Conservation (phyloP, 2,888 invertebrate genomes). For the Chloroclystis v-ata region DNA sequence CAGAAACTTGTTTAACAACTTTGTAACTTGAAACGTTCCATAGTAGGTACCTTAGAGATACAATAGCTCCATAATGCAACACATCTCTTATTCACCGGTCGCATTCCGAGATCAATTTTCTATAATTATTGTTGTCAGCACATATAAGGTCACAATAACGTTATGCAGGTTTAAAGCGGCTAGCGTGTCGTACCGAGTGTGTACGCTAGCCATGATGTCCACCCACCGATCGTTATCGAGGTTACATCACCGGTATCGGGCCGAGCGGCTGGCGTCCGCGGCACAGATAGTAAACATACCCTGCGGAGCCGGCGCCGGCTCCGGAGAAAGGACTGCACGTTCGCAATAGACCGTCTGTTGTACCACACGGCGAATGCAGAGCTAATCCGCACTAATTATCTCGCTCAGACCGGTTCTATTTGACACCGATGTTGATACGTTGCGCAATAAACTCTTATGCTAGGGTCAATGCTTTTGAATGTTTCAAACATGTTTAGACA, state of each 20-base stretch:
- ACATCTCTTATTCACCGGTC: too few species aligned
- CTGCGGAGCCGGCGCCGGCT: neutral
- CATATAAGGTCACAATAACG: neutral
- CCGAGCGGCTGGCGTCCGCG: constrained; percentile 1
- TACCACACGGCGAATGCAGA: constrained; percentile 16
- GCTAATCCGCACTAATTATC: constrained; percentile 17
- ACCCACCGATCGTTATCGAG: constrained; percentile 21
- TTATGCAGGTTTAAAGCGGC: constrained; percentile 5
- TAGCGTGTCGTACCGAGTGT: constrained; percentile 2
- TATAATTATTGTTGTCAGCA: too few species aligned
- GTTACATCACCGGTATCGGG: constrained; percentile 20
- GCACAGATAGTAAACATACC: too few species aligned
- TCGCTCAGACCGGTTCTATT: constrained; percentile 14
- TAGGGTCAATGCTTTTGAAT: constrained; percentile 12
- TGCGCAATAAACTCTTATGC: constrained; percentile 6
- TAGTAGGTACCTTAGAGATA: too few species aligned
- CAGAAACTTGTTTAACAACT: too few species aligned
- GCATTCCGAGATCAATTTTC: too few species aligned
- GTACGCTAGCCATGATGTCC: constrained; percentile 11
- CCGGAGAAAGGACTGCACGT: constrained; percentile 16
- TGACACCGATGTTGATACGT: constrained; percentile 16
- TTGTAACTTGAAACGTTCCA: too few species aligned
- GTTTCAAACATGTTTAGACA: constrained; percentile 14
- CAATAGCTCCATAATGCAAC: too few species aligned
- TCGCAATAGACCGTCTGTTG: constrained; percentile 15